phyloP scores from a whole-genome alignment of 1,140 invertebrate species.

The Drosophila baimaii region DNA sequence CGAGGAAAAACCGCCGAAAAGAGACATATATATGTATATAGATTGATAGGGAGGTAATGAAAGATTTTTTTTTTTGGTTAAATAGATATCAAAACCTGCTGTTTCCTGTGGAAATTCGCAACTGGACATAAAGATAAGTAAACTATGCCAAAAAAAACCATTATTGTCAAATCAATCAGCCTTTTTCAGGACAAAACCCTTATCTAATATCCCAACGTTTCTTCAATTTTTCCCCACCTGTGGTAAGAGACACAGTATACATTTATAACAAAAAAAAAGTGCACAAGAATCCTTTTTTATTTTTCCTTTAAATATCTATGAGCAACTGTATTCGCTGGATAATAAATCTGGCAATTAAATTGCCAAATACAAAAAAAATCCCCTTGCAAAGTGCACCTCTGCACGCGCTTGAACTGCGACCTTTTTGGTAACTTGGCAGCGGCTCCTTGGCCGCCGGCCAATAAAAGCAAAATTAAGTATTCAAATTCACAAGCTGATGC shows the following conservation, averaged over 20 bases:
- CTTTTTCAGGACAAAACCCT: too few species aligned
- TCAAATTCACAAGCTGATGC: constrained; percentile 71
- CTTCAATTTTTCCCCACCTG: too few species aligned
- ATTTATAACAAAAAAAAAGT: fast-evolving
- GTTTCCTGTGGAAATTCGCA: constrained; percentile 22
- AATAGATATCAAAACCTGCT: constrained; percentile 6
- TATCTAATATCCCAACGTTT: too few species aligned
- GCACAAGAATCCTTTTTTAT: too few species aligned
- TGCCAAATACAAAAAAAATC: background rate
- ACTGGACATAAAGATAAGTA: background rate
- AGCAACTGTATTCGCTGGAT: background rate
- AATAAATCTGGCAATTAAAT: background rate
- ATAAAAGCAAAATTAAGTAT: constrained; percentile 68
- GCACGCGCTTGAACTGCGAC: constrained; percentile 67
- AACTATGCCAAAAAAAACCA: too few species aligned
- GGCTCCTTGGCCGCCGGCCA: constrained; percentile 42
- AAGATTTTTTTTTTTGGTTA: constrained; percentile 11
- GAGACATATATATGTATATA: background rate
- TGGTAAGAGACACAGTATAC: too few species aligned
- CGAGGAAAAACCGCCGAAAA: constrained; percentile 29
- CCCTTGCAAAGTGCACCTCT: constrained; percentile 26
- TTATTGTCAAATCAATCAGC: too few species aligned
- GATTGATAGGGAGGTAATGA: constrained; percentile 16
- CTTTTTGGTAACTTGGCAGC: constrained; percentile 55
- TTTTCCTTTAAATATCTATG: background rate